These are phyloP conservation scores for Mesaphorura yosii DNA, from an alignment of 1,140 invertebrate species.

Conservation along the genomic window DNA sequence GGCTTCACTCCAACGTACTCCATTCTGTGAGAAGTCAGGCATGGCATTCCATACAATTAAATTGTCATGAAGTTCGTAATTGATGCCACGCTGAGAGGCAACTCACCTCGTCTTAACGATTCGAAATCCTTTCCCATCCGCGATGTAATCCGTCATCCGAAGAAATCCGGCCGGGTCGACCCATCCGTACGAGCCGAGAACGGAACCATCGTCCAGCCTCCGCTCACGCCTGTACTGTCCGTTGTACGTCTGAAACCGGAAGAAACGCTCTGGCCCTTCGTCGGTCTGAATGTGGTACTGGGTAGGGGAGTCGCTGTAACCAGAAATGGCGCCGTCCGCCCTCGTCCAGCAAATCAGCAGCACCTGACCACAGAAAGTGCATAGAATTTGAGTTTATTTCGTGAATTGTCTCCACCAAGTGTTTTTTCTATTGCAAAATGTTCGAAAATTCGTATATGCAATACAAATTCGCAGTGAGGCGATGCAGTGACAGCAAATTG, in stretches of 20 bases:
- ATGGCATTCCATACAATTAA: neutral
- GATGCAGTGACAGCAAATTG: no score
- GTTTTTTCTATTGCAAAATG: no score
- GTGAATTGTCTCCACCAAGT: no score
- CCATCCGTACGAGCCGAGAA: slow-evolving; percentile 54
- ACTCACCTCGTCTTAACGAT: slow-evolving; percentile 27
- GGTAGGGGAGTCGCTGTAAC: slow-evolving; percentile 46
- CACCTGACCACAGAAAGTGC: no score
- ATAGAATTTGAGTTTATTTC: no score
- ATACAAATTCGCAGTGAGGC: no score
- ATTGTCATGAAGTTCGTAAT: neutral
- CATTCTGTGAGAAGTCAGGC: slow-evolving; percentile 5
- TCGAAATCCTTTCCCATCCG: slow-evolving; percentile 46
- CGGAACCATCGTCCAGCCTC: slow-evolving; percentile 44
- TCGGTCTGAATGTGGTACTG: slow-evolving; percentile 88
- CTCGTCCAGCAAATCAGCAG: no score
- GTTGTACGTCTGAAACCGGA: slow-evolving; percentile 68
- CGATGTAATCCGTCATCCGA: slow-evolving; percentile 72
- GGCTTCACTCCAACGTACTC: slow-evolving; percentile 5
- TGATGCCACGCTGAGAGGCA: neutral
- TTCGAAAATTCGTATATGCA: no score
- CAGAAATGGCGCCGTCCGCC: slow-evolving; percentile 30
- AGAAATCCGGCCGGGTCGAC: slow-evolving; percentile 68
- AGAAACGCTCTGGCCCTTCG: slow-evolving; percentile 53
- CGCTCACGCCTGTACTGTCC: slow-evolving; percentile 80